Evolutionary conservation across 1,140 invertebrate genomes (phyloP).

Genomic region (Cyclina sinensis): DNA sequence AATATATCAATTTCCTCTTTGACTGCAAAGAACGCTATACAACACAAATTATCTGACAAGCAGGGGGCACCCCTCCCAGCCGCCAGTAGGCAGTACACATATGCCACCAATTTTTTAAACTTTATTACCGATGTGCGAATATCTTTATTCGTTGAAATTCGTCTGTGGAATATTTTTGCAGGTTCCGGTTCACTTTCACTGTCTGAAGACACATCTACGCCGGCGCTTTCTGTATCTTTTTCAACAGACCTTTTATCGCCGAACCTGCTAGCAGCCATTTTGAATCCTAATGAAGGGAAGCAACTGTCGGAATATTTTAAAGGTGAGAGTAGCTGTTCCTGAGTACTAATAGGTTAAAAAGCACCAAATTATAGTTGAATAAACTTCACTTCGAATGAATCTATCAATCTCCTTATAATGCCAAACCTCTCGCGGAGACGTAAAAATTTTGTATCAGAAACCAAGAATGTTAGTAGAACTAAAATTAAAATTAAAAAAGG

Average conservation of each 20-base stretch:
- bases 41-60: not conserved
- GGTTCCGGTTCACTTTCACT: constrained; percentile 91
- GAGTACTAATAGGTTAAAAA: too few relatives aligned
- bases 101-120: constrained; percentile 20
- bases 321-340: not conserved
- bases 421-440: too few relatives aligned
- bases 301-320: not conserved
- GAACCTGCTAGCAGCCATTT: constrained; percentile 76
- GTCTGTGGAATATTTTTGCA: constrained; percentile 89
- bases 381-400: too few relatives aligned
- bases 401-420: too few relatives aligned
- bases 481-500: too few relatives aligned
- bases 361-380: too few relatives aligned
- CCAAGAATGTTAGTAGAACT: too few relatives aligned
- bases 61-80: not conserved
- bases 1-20: too few relatives aligned
- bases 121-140: constrained; percentile 89
- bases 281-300: constrained; percentile 54
- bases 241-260: constrained; percentile 64
- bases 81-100: constrained; percentile 4
- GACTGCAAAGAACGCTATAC: too few relatives aligned
- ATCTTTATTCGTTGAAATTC: constrained; percentile 90
- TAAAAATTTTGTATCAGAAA: too few relatives aligned
- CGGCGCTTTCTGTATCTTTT: constrained; percentile 67
- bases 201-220: constrained; percentile 89